phyloP scores from a whole-genome alignment of 2,113 vertebrate species.

The Aleadryas rufinucha region DNA sequence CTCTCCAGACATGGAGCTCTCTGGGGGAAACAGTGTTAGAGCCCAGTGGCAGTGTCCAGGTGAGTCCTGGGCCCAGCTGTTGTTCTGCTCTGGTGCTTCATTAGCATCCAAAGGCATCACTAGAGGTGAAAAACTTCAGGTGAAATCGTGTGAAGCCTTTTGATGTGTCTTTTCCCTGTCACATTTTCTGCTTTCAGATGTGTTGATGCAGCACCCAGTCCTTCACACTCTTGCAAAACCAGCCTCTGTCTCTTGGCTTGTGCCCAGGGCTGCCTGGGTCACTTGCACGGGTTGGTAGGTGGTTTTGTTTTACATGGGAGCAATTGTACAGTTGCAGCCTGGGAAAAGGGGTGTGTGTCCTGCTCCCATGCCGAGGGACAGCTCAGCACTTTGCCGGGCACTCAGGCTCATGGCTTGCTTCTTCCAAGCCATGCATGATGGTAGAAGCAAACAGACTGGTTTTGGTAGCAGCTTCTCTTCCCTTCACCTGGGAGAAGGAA shows the following conservation, averaged over 20 bases:
- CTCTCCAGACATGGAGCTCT: neutral
- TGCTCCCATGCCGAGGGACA: fast-evolving
- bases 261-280: neutral
- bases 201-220: neutral
- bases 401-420: neutral
- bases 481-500: neutral
- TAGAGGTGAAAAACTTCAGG: neutral
- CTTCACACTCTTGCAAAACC: neutral
- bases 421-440: fast-evolving
- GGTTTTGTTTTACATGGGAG: neutral
- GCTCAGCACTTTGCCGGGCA: neutral
- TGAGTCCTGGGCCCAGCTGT: neutral
- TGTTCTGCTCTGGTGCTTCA: neutral
- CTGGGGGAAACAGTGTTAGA: neutral
- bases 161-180: neutral
- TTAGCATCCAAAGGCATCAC: neutral
- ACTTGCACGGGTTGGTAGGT: neutral
- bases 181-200: neutral
- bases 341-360: neutral
- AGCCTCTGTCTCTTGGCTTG: neutral
- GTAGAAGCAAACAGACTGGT: neutral
- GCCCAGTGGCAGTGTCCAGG: neutral
- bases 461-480: neutral
- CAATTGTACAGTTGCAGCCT: neutral
- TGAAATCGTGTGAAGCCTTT: neutral